Evolutionary conservation across 2,797 vertebrate species (phyloP).

Genomic region (Pterois miles): DNA sequence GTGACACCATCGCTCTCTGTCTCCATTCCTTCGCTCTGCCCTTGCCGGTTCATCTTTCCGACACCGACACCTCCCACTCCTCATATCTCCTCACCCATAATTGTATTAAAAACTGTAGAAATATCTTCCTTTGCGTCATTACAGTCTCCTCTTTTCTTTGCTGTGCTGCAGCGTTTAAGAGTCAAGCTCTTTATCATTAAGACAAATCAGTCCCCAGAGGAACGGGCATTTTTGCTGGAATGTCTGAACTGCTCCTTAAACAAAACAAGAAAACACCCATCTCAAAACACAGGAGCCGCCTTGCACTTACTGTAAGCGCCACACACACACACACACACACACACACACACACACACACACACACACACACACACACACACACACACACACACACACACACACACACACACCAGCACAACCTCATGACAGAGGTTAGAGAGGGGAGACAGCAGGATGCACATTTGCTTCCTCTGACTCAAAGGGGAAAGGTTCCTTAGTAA

Average conservation of each 20-base stretch:
- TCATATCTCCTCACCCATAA: neutral
- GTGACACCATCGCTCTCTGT: slow-evolving; percentile 51
- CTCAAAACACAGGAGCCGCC: slow-evolving; percentile 60
- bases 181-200: slow-evolving; percentile 15
- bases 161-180: neutral
- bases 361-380: slow-evolving; percentile 46
- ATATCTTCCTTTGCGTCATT: neutral
- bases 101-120: neutral
- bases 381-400: slow-evolving; percentile 50
- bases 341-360: slow-evolving; percentile 34
- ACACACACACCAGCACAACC: slow-evolving; percentile 36
- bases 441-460: slow-evolving; percentile 87
- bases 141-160: neutral
- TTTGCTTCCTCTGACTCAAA: slow-evolving; percentile 86
- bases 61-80: slow-evolving; percentile 23
- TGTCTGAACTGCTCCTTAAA: slow-evolving; percentile 64
- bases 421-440: slow-evolving; percentile 67
- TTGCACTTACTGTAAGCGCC: slow-evolving; percentile 56
- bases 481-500: slow-evolving; percentile 86
- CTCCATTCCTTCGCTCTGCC: slow-evolving; percentile 47
- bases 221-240: slow-evolving; percentile 58
- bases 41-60: slow-evolving; percentile 52
- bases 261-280: slow-evolving; percentile 77
- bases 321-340: slow-evolving; percentile 27
- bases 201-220: slow-evolving; percentile 50